Base-by-base conservation (phyloP, 2,797 vertebrate species). In the Nyctibius grandis region DNA sequence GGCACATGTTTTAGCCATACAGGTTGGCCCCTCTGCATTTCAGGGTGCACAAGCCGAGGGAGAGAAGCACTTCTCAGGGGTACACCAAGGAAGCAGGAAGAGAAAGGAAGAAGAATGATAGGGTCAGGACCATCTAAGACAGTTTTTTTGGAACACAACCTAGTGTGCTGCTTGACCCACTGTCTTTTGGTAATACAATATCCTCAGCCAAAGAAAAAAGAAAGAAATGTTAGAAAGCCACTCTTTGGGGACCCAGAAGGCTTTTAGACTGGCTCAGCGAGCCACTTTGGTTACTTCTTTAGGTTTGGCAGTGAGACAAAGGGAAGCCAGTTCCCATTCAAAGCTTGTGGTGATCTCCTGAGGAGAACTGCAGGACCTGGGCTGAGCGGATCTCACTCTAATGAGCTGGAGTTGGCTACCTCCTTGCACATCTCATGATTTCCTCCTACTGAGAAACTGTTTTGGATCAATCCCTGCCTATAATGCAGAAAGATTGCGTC, bases 381-480 rank as follows among this genome's bases (percentile, higher is more conserved):
- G 36, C 33, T 72, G 26, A 57, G n/a, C 0, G 1, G 25, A 6
- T 69, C 34, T 68, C 42, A 31, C 19, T 54, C 0, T 1, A 40
- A 56, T 0, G 0, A 61, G 40, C 15, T 11, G 9, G 40, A 68
- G 19, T 15, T 75, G 33, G 44, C 47, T 18, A 44, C 9, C 15
- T 74, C 23, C 12, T 80, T 79, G 29, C 4, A 13, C 10, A 44
- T n/a, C 28, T 79, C 20, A 15, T n/a, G 2, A 50, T 81, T 88
- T 81, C 14, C 10, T 84, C 26, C 29, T 50, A 3, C 20, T 38
- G 53, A 48, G 31, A 78, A 91, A 18, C 22, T 83, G 12, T 3
- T 86, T 57, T 25, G 68, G 51, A 77, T 63, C 61, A 94, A 68
- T 88, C 54, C n/a, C 42, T 80, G 67, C 81, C 84, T 76, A n/a